phyloP scores from a whole-genome alignment of 2,888 invertebrate genomes.

The Dysmachus trigonus region DNA sequence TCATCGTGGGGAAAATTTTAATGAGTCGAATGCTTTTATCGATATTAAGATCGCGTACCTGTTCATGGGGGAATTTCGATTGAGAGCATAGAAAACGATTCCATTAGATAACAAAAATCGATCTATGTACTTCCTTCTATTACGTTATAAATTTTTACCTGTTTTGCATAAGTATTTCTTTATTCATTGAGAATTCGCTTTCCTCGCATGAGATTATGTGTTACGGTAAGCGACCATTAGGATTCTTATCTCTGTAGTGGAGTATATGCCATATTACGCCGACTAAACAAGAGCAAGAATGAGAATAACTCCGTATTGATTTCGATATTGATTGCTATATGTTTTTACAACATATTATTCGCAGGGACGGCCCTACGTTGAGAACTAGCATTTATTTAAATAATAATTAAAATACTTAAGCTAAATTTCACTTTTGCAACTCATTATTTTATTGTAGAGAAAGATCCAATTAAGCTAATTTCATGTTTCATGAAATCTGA shows the following conservation, averaged over 20 bases:
- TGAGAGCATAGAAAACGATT: conserved; percentile 5
- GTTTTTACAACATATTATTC: too few species aligned
- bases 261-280: background rate
- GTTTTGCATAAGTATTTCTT: background rate
- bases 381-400: too few species aligned
- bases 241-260: background rate
- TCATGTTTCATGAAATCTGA: too few species aligned
- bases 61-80: background rate
- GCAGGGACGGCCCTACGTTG: too few species aligned
- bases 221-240: background rate
- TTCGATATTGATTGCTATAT: too few species aligned
- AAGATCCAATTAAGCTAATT: too few species aligned
- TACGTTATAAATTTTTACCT: background rate
- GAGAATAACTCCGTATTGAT: too few species aligned
- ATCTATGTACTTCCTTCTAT: conserved; percentile 7
- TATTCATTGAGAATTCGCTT: conserved; percentile 1
- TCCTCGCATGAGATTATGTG: background rate
- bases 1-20: conserved; percentile 33
- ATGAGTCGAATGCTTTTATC: background rate
- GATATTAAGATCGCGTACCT: conserved; percentile 20
- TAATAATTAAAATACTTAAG: too few species aligned
- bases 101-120: background rate
- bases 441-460: too few species aligned
- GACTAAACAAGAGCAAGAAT: too few species aligned
- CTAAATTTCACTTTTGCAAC: too few species aligned